phyloP scores from a whole-genome alignment of 2,113 vertebrate species.

The Dendrocopos noguchii region DNA sequence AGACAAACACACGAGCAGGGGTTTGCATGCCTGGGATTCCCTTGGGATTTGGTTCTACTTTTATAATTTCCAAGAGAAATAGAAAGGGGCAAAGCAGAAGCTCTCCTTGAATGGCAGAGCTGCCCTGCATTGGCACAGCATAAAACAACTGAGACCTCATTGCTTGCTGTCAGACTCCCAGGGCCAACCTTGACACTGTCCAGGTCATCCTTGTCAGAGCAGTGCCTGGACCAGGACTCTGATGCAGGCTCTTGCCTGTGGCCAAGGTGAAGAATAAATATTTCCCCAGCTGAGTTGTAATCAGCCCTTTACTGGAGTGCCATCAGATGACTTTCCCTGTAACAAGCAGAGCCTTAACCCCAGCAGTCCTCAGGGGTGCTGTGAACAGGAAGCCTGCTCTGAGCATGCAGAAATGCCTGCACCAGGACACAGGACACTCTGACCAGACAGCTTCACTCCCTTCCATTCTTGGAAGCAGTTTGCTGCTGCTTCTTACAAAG shows the following conservation, averaged over 20 bases:
- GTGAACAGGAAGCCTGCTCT: neutral
- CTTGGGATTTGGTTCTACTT: neutral
- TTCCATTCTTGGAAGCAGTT: neutral
- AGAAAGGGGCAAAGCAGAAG: neutral
- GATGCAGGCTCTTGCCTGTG: neutral
- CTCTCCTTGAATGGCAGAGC: neutral
- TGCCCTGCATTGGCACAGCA: neutral
- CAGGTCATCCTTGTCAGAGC: neutral
- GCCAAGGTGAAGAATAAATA: neutral
- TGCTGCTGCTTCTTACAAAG: neutral
- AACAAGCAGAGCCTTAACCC: neutral
- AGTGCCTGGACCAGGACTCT: neutral
- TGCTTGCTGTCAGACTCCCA: neutral
- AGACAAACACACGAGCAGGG: neutral
- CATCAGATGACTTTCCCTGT: neutral
- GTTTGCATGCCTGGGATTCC: neutral
- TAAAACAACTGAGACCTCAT: neutral
- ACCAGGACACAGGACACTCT: neutral
- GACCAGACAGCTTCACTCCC: neutral
- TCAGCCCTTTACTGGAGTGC: neutral
- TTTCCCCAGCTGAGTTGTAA: slow-evolving; percentile 14
- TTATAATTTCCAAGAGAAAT: neutral
- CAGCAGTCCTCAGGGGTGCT: neutral
- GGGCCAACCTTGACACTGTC: neutral
- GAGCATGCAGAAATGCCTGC: neutral